Conservation (phyloP, 2,888 invertebrate species). For the Sphecodes monilicornis region DNA sequence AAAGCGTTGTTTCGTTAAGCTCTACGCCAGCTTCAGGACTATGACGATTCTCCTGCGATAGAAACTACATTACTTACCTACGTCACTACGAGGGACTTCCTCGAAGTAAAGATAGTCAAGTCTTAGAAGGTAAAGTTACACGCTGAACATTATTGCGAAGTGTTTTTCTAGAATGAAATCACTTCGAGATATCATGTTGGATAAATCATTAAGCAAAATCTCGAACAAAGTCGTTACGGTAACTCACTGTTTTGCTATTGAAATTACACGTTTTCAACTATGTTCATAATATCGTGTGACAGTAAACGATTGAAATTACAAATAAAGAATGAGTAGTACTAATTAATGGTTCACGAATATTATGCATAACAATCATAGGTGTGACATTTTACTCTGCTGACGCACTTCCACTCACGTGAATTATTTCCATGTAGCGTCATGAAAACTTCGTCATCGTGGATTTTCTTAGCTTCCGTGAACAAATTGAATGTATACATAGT, state of each 20-base stretch:
- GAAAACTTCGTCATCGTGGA: conserved; percentile 1
- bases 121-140: conserved; percentile 3
- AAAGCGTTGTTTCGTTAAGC: conserved; percentile 20
- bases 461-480: conserved; percentile 5
- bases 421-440: conserved; percentile 48
- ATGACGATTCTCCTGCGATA: conserved; percentile 13
- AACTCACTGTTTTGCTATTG: not conserved
- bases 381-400: conserved; percentile 43
- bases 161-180: conserved; percentile 15
- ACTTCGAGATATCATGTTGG: not conserved
- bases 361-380: not conserved
- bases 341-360: conserved; percentile 9
- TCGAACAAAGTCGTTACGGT: not conserved
- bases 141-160: not conserved
- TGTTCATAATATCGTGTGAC: not conserved
- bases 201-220: conserved; percentile 10
- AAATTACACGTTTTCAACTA: not conserved
- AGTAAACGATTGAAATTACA: not conserved
- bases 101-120: conserved; percentile 22
- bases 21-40: conserved; percentile 13
- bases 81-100: conserved; percentile 46
- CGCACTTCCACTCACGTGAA: conserved; percentile 52
- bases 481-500: not conserved
- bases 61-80: conserved; percentile 25
- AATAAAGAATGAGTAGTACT: not conserved